Base-by-base conservation (phyloP, 1,140 invertebrate genomes). In the Magallana ariakensis region DNA sequence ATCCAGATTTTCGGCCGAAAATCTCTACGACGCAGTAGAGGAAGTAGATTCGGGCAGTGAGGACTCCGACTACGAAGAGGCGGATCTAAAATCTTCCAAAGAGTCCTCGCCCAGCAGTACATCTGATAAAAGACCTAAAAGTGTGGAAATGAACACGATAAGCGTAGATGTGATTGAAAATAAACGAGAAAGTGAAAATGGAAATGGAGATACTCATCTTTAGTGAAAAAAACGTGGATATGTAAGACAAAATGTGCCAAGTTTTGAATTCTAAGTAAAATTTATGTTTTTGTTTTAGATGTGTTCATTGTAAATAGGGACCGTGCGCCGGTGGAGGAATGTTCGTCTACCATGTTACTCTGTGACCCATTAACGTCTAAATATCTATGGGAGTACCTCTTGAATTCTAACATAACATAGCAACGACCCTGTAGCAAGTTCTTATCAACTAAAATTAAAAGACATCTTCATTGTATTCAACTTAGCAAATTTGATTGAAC, bases 11-110 rank as follows among this genome's bases (percentile, higher is more conserved):
- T 80, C 70, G 8, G 85, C 33, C 9, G 87, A 88, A 84, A 84
- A 88, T 33, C 53, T 88, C 15, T 88, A 88, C 55, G 87, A 88
- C 33, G 85, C 85, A 19, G 87, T 85, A n/a, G 85, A 88, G 9
- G 87, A 88, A 8, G 66, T 60, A 26, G 81, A 88, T n/a, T 83
- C 86, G 15, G 80, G 82, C 86, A 84, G 82, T 46, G 84, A 58
- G 22, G 87, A 88, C 13, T 86, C 87, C 33, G 85, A 84, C n/a
- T 81, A 81, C 33, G 80, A 81, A 16, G 80, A 81, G 15, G 46
- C 80, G 16, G 46, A 81, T 56, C 19, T 81, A 19, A 15, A 9
- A 53, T 81, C 80, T 54, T 55, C 80, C 13, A 54, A 53, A 55
- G 15, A 81, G 19, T 55, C 46, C 15, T 55, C 80, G 10, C 46